Conservation (phyloP, 2,113 vertebrate genomes). For the Meles meles region DNA sequence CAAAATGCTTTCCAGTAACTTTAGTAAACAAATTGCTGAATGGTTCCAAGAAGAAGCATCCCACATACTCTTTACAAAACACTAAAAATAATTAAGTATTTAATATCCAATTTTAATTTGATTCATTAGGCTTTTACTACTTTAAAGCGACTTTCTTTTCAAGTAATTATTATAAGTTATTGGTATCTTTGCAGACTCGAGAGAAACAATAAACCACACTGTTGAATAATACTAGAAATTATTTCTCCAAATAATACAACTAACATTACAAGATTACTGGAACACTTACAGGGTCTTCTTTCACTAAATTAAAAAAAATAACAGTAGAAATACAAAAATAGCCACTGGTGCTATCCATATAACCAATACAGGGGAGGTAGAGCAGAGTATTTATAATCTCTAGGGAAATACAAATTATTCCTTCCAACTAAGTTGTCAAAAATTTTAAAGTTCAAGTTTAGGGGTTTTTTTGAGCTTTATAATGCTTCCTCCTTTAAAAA, state of each 20-base stretch:
- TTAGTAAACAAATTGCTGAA: constrained; percentile 36
- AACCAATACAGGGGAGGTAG: neutral
- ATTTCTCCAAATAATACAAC: constrained; percentile 45
- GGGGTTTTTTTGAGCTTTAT: neutral
- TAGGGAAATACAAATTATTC: constrained; percentile 27
- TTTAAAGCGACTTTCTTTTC: constrained; percentile 11
- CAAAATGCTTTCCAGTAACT: constrained; percentile 38
- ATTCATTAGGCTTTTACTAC: constrained; percentile 5
- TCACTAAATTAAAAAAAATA: neutral
- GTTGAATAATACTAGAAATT: constrained; percentile 35
- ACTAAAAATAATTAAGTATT: constrained; percentile 18
- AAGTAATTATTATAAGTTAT: constrained; percentile 23
- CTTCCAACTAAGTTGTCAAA: constrained; percentile 36
- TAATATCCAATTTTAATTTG: constrained; percentile 3
- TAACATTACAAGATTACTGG: neutral
- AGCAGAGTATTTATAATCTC: neutral
- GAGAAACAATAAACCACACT: constrained; percentile 40
- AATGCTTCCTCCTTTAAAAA: constrained; percentile 37
- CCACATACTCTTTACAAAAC: neutral
- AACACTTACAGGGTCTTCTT: constrained; percentile 15
- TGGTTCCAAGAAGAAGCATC: constrained; percentile 28
- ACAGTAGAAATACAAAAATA: neutral
- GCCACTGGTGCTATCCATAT: neutral
- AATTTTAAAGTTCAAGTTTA: constrained; percentile 52
- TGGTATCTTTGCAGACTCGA: neutral